Percentiles rank a stretch among this genome's conserved stretches.
These are phyloP conservation scores for Machimus atricapillus DNA, from an alignment of 2,888 invertebrate species.

Conservation along the genomic window DNA sequence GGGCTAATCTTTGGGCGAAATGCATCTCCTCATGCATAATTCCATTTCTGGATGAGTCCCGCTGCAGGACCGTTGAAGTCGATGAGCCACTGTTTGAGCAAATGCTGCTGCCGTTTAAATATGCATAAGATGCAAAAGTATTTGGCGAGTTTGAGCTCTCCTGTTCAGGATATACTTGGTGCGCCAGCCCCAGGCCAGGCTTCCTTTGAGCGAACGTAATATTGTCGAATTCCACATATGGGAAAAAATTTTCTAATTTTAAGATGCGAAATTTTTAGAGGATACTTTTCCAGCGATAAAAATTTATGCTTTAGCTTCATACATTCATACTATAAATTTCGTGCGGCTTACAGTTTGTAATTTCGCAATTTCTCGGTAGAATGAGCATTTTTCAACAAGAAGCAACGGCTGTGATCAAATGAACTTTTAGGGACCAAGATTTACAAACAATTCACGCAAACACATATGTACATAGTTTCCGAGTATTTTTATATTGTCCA, in stretches of 20 bases:
- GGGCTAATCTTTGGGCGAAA: conserved; percentile 6
- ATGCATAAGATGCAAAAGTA: conserved; percentile 24
- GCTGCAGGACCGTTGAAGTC: background rate
- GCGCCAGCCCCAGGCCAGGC: background rate
- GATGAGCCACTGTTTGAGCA: conserved; percentile 1
- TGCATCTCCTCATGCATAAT: conserved; percentile 24
- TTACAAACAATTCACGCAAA: background rate
- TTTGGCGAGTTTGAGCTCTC: background rate
- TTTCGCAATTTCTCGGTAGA: background rate
- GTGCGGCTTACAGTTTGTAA: background rate
- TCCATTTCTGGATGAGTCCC: background rate
- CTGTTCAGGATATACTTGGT: background rate
- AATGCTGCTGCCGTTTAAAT: conserved; percentile 9
- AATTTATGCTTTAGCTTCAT: background rate
- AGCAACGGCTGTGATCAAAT: background rate
- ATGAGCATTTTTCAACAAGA: background rate
- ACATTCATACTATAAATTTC: background rate
- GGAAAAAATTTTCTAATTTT: background rate
- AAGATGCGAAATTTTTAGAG: too few species aligned
- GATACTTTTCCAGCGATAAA: background rate
- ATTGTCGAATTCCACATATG: background rate
- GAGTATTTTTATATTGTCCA: too few species aligned
- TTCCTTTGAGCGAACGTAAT: background rate
- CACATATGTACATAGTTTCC: background rate
- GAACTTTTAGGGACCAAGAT: background rate